Evolutionary conservation across 2,888 invertebrate genomes (phyloP), one percentile per base, ranked within the genome.

Genomic region (Xylota sylvarum): DNA sequence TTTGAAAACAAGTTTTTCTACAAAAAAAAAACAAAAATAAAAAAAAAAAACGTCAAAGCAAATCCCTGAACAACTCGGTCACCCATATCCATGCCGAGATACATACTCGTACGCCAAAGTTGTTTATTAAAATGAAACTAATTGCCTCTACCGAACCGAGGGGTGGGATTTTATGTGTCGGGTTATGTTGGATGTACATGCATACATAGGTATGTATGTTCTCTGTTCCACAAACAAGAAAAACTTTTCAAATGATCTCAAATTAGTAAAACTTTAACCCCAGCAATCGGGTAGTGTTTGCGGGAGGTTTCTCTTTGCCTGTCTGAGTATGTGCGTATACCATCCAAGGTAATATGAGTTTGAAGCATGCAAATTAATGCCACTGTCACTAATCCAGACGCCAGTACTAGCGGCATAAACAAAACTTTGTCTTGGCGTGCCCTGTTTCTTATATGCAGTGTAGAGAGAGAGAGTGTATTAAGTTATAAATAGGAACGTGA

Each of bases 231-330:
- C 55, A 79, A 76, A 85, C 80, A 85, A 72, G 73, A 85, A 76
- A 85, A 85, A 85, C 85, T 85, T 85, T 85, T 85, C 85, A 80
- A 85, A 85, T 85, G 80, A 76, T 85, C 85, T 60, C 43, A 76
- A 85, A 85, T 85, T 85, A 80, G 84, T 70, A 65, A 65, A 85
- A 80, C 80, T 85, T 85, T 84, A 70, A 52, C 73, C 65, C 52
- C 58, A 40, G 35, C 14, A 30, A 58, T 37, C 50, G 32, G 30
- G 35, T 17, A 37, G 40, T 23, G 27, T 9, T 17, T 52, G 52
- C 14, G 19, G 46, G 67, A n/a, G 48, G 10, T 40, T 30, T 46
- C 55, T 65, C 35, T 32, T n/a, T 23, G 55, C 12, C 14, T 30
- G 55, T 19, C 23, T 43, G 30, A 2, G 37, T 60, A 37, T 17